These are phyloP conservation scores for Lepidocyrtinus sp. DNA, from an alignment of 2,888 invertebrate species.

Conservation along the genomic window DNA sequence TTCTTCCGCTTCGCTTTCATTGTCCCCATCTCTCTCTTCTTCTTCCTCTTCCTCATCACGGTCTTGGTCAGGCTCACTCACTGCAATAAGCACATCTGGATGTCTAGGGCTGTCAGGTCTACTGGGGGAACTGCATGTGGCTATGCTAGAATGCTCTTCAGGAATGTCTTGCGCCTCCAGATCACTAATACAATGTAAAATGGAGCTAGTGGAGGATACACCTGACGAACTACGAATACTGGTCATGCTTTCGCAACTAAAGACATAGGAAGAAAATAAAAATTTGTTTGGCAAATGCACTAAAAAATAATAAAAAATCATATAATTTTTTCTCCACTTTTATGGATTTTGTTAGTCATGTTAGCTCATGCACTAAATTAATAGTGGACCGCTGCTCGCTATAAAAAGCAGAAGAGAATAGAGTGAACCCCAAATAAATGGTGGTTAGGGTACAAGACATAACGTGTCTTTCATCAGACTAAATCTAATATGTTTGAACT, in stretches of 20 bases:
- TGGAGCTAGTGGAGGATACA: conserved; percentile 68
- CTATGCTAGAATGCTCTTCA: conserved; percentile 53
- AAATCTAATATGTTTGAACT: too few species aligned
- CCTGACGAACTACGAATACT: conserved; percentile 70
- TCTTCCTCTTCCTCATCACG: conserved; percentile 49
- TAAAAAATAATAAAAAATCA: conserved; percentile 39
- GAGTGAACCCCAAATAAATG: too few species aligned
- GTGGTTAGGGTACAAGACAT: too few species aligned
- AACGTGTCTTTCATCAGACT: too few species aligned
- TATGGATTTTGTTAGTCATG: background rate
- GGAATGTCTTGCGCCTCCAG: conserved; percentile 64
- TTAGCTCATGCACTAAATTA: background rate
- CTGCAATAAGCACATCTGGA: conserved; percentile 67
- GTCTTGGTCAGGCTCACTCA: conserved; percentile 63
- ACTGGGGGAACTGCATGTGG: conserved; percentile 47
- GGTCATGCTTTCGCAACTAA: conserved; percentile 70
- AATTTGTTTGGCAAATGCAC: conserved; percentile 49
- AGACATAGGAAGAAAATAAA: conserved; percentile 31
- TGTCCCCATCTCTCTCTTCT: conserved; percentile 45
- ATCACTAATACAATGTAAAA: conserved; percentile 70
- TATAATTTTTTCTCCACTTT: background rate
- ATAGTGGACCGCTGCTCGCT: too few species aligned
- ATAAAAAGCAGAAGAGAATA: too few species aligned
- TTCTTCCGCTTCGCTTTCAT: conserved; percentile 39
- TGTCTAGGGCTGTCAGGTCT: conserved; percentile 53